phyloP scores from a whole-genome alignment of 2,113 vertebrate species.

The Campylomormyrus tamandua region DNA sequence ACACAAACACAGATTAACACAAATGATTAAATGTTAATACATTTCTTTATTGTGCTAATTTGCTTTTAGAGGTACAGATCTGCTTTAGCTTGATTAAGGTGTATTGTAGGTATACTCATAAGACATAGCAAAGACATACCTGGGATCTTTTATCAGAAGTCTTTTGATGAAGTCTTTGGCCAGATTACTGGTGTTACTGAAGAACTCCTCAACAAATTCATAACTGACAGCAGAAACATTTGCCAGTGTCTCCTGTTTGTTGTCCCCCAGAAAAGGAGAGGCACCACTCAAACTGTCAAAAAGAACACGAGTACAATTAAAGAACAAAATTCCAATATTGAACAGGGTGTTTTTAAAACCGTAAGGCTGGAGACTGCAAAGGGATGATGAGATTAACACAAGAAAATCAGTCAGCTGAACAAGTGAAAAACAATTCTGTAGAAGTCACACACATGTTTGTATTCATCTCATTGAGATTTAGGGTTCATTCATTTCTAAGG shows the following conservation, averaged over 20 bases:
- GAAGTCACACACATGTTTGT: neutral
- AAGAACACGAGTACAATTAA: constrained; percentile 24
- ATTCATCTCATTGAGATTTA: neutral
- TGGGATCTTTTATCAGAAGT: constrained; percentile 93
- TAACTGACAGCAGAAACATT: constrained; percentile 98
- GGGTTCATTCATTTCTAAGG: neutral
- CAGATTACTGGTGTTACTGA: constrained; percentile 83
- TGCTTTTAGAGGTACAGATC: neutral
- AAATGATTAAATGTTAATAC: neutral
- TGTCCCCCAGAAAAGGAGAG: constrained; percentile 93
- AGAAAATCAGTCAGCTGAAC: neutral
- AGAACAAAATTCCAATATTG: neutral
- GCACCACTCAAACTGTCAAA: constrained; percentile 80
- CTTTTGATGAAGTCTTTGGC: constrained; percentile 94
- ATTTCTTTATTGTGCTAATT: neutral
- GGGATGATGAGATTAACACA: neutral
- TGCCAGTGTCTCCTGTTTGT: constrained; percentile 92
- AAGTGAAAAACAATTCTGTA: neutral
- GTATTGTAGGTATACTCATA: neutral
- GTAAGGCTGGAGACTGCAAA: neutral
- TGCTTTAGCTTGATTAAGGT: neutral
- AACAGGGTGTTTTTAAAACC: neutral
- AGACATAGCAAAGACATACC: constrained; percentile 60
- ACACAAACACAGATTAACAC: neutral
- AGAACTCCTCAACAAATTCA: constrained; percentile 92